phyloP scores from a whole-genome alignment of 2,888 invertebrate genomes.

The Zhuqinia jingwanae region DNA sequence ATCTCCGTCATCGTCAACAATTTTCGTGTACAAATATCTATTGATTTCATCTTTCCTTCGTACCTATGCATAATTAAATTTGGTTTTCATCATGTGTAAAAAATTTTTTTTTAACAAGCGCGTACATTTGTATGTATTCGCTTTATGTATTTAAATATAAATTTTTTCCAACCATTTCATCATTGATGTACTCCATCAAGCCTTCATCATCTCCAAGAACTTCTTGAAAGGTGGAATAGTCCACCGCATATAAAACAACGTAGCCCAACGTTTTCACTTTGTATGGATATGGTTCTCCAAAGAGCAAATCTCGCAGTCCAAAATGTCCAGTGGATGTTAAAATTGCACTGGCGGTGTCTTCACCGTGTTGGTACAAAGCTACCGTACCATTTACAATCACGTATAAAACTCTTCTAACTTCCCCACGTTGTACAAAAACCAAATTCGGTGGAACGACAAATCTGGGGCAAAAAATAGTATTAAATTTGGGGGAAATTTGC shows the following conservation, averaged over 20 bases:
- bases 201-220: conserved; percentile 73
- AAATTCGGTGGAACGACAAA: conserved; percentile 75
- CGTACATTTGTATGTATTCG: not conserved
- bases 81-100: not conserved
- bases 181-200: conserved; percentile 60
- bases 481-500: too few species aligned
- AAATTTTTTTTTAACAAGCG: too few species aligned
- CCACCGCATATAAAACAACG: conserved; percentile 72
- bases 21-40: not conserved
- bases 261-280: conserved; percentile 75
- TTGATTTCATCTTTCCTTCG: conserved; percentile 44
- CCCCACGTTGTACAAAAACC: conserved; percentile 74
- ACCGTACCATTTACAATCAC: conserved; percentile 75
- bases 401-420: conserved; percentile 77
- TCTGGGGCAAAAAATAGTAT: conserved; percentile 48
- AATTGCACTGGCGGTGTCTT: conserved; percentile 58
- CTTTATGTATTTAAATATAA: not conserved
- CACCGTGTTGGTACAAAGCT: conserved; percentile 59
- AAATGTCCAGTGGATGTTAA: conserved; percentile 74
- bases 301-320: conserved; percentile 75
- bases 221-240: conserved; percentile 70
- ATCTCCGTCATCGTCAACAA: conserved; percentile 26
- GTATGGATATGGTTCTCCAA: conserved; percentile 75
- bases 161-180: conserved; percentile 64
- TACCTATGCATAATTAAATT: conserved; percentile 2